Percentiles rank a stretch among this genome's conserved stretches.
Conservation (phyloP, 2,113 vertebrate species). For the Patagioenas fasciata region DNA sequence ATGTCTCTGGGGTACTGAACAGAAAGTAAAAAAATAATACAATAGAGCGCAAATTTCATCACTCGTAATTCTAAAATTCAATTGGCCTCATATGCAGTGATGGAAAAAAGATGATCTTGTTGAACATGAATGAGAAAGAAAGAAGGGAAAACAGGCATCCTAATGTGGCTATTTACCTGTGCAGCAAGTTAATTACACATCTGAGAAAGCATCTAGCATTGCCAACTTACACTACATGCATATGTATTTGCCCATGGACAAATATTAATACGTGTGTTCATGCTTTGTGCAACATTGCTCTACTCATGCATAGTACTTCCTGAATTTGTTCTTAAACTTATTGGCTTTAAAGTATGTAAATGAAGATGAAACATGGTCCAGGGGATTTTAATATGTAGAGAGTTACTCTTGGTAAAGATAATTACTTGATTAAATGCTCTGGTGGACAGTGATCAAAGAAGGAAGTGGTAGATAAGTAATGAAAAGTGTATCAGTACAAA, state of each 20-base stretch:
- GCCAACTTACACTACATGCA: not conserved
- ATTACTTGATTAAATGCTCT: slow-evolving; percentile 43
- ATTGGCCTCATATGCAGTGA: not conserved
- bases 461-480: not conserved
- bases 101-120: not conserved
- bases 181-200: not conserved
- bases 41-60: not conserved
- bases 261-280: not conserved
- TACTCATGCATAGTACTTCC: not conserved
- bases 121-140: not conserved
- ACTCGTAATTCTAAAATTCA: not conserved
- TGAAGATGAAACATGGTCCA: not conserved
- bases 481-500: not conserved
- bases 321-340: not conserved
- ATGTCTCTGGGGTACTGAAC: not conserved
- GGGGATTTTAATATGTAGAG: not conserved
- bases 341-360: not conserved
- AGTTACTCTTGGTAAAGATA: slow-evolving; percentile 17
- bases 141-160: not conserved
- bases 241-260: not conserved
- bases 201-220: not conserved
- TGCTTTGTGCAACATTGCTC: not conserved
- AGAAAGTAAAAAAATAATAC: not conserved
- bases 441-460: slow-evolving; percentile 11
- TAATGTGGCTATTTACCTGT: not conserved